Evolutionary conservation across 2,113 vertebrate genomes (phyloP), one percentile per base, ranked within the genome.

Genomic region (Scortum barcoo): DNA sequence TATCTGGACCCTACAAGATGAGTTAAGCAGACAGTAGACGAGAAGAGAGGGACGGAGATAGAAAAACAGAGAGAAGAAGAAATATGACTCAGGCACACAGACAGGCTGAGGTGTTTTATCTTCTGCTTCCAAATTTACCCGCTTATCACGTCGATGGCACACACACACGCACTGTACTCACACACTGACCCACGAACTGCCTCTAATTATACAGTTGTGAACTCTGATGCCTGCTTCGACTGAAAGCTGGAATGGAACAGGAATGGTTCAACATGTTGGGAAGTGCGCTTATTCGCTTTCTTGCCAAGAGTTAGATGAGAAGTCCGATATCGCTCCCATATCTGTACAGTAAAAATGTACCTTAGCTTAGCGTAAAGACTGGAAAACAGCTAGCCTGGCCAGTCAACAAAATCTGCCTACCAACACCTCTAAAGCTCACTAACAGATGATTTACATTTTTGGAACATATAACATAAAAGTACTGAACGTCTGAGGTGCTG

Each of bases 1-100:
- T 92, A 94, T 94, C 93, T 91, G 70, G 88, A 87, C 83, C 86
- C 73, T 81, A 88, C 84, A 83, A 78, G 87, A 80, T 24, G 83
- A 86, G 75, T 62, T 80, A 48, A 65, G 70, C 81, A 91, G 88
- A 88, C 78, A 75, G 38, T 70, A 87, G 70, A 89, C 75, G 66
- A 57, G 61, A 72, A 51, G 36, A 71, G 68, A 72, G 61, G 57
- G 61, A 48, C 14, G 12, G 53, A 83, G 74, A 76, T 16, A 70
- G 61, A 42, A 10, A 62, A 58, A 80, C n/a, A 17, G 51, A 42
- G 3, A 61, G 24, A 56, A 53, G 40, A 12, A n/a, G 69, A 51
- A 36, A 28, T 1, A 58, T 90, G 86, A 89, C 22, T 83, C 70
- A 80, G 78, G 71, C 56, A 42, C 51, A 62, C 33, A 70, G 58